Evolutionary conservation across 1,140 invertebrate species (phyloP), one percentile per base, ranked within the genome.

Genomic region (Octopus sinensis): DNA sequence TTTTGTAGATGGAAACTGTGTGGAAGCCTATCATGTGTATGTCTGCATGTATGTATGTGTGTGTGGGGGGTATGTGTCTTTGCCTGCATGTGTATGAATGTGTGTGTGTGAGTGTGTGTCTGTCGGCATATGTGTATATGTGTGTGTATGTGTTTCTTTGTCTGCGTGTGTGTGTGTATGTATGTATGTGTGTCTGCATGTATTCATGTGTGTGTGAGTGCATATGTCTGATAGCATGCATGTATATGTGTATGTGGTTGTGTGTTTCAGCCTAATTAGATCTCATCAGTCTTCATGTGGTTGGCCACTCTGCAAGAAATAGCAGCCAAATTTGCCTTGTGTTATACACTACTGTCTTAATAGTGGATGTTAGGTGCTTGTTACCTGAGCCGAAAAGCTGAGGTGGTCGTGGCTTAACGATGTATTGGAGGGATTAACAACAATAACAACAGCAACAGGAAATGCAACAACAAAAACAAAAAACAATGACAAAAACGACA

Each of bases 111-210:
- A 54, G 0, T 54, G 53, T 83, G 80, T 82, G 53, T 82, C n/a
- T 75, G 76, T 82, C 53, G 54, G 62, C 75, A 76, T 82, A 54
- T 79, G 77, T 82, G 76, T 83, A 62, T 79, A 43, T 83, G 54
- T 82, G 76, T 79, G 43, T 82, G 76, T 79, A 13, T 82, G 80
- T 83, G 56, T 82, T 13, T 79, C 30, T 82, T 68, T 81, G 71
- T 81, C 71, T 82, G 6, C 77, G 52, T 79, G 71, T 79, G 77
- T 79, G 77, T 71, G 51, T 82, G 77, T 79, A 5, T 71, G 79
- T 82, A 0, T 73, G 68, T 13, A 4, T 9, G 9, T 17, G 17
- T 12, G 56, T 62, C 17, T 9, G 56, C 9, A 62, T 17, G 56
- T 9, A 62, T 17, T 9, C 7, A 62, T 71, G 4, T 12, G 12